Base-by-base conservation (phyloP, 2,113 vertebrate genomes). In the Marmota monax region DNA sequence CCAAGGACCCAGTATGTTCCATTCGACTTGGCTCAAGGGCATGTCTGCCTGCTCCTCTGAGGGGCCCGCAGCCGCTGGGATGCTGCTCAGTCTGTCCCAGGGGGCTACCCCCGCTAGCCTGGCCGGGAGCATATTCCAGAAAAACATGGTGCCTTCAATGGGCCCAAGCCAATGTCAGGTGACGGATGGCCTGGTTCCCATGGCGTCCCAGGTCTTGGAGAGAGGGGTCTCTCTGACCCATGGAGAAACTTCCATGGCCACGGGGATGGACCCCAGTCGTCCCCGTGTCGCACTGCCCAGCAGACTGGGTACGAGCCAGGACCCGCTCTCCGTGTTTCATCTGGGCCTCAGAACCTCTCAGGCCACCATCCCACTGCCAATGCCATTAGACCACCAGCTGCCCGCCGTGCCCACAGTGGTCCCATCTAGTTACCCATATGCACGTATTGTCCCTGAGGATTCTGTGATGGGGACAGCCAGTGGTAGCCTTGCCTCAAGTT, bases 251-350 rank as follows among this genome's bases (percentile, higher is more conserved):
- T 23, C 78, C 2, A 0, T 37, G 73, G 45, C n/a, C 78, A 9
- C 39, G 20, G 79, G 42, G 32, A 0, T 2, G 45, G 39, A 20
- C 6, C 27, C 63, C 51, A 13, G 51, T 34, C 65, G 22, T 14
- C 70, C 85, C 37, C 63, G 0, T 11, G 37, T 80, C 29, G 22
- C 37, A 6, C 13, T 3, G 23, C 3, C 84, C 5, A 2, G 10
- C 0, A 39, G 85, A 39, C 22, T 7, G 13, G 58, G 8, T 7
- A 4, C 1, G 14, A 65, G 4, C 78, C 42, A 9, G 0, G 20
- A 42, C 32, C 25, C 22, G 11, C 51, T 73, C 27, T 70, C 56
- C 17, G 3, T 25, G 65, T 20, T 18, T 2, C 11, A 0, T 0
- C 4, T 48, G 58, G 25, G n/a, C 22, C 32, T 67, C 7, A 17